Base-by-base conservation (phyloP, 2,113 vertebrate genomes). In the Labeo catla region DNA sequence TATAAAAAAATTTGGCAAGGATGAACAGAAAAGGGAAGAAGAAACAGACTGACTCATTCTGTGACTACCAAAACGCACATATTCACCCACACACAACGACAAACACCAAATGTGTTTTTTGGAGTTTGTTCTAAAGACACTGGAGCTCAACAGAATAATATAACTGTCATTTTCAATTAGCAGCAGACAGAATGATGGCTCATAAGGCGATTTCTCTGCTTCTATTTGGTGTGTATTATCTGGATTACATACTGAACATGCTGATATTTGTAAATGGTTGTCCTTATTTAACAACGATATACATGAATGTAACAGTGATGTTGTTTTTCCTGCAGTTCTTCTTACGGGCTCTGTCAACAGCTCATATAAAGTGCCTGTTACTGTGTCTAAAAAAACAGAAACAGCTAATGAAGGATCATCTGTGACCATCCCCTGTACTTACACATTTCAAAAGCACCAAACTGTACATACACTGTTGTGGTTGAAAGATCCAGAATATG, bases 331-430 rank as follows among this genome's bases (percentile, higher is more conserved):
- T 70, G 28, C 28, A 83, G 80, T 7, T 66, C 10, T 21, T 70
- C 2, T 8, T 49, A 6, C 4, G 3, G 19, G 9, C 28, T 15
- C 47, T 36, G 10, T 28, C 43, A 11, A 0, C 15, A 13, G 0
- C 5, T 2, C 2, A 63, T 0, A 0, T 19, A 0, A 43, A 43
- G 0, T 0, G 0, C 0, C 2, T 1, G 63, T 87, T 52, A 3
- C 0, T 0, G 0, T 86, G 9, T 0, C 0, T 0, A 5, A 39
- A n/a, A 8, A 2, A 8, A 2, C 36, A 28, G 1, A 86, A 65
- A 86, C 16, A 2, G 86, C 50, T 8, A 21, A 0, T 4, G 93
- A 91, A 59, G 92, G 94, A 2, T 93, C 92, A 43, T 94, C 93
- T 74, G 8, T 89, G 73, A 89, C 90, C 88, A 92, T 95, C 7